A percentile compares a stretch with the other conserved stretches of the same genome.
phyloP scores from a whole-genome alignment of 2,888 invertebrate genomes.

The Torymus aiolomorphi region DNA sequence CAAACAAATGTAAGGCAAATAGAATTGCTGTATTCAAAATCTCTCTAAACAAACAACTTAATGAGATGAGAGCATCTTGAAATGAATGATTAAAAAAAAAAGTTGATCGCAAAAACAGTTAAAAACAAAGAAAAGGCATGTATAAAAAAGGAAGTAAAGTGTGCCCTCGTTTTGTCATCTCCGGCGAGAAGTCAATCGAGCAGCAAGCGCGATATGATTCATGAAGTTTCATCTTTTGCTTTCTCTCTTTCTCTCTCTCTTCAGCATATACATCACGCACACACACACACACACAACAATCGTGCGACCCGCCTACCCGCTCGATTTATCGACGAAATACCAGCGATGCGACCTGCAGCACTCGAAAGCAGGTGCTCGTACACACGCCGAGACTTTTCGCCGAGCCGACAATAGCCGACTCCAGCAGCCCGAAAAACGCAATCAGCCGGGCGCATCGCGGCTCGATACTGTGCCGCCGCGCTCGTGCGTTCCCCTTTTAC shows the following conservation, averaged over 20 bases:
- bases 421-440: constrained; percentile 2
- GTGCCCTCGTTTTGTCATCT: neutral
- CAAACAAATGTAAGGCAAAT: no score
- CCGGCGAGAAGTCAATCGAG: constrained; percentile 21
- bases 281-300: neutral
- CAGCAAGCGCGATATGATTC: constrained; percentile 33
- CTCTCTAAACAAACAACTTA: no score
- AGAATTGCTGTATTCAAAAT: no score
- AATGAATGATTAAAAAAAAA: no score
- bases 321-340: constrained; percentile 33
- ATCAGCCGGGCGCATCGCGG: neutral
- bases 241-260: no score
- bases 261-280: neutral
- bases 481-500: no score
- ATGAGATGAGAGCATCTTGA: no score
- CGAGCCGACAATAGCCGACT: neutral
- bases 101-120: no score
- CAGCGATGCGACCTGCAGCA: neutral
- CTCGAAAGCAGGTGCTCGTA: neutral
- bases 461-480: no score
- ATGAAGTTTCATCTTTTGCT: constrained; percentile 1
- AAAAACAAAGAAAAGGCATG: no score
- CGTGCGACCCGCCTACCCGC: neutral
- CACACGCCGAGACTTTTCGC: no score
- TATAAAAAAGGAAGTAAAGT: no score